Evolutionary conservation across 2,888 invertebrate genomes (phyloP), one percentile per base, ranked within the genome.

Genomic region (Cordilura impudica): DNA sequence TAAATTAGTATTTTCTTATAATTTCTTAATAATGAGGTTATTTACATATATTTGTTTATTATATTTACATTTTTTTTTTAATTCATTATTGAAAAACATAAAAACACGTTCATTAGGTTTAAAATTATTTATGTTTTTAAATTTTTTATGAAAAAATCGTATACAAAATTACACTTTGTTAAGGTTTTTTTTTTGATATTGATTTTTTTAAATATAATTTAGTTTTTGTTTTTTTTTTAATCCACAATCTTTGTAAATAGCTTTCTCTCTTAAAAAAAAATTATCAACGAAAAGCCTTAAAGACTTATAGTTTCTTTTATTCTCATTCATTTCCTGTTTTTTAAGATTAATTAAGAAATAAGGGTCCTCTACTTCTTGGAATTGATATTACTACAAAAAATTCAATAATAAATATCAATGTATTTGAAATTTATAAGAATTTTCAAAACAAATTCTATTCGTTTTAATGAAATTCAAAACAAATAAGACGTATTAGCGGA

Each of bases 401-500:
- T 75, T 78, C 81, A 78, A 58, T 31, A 49, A 70, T 39, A 77
- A 74, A 61, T n/a, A 39, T 39, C 35, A 39, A 21, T 49, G 19
- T 49, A 21, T 49, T 49, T 49, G 19, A 49, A 56, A 56, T 35
- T 18, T 31, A 65, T 31, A 39, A n/a, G 4, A 63, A 18, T 53
- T 66, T 72, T 77, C 49, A 26, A 65, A 49, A 45, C 43, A 60
- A 53, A 31, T 53, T 63, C 39, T 43, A 29, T 39, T 51, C 66
- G 23, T 58, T 61, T 69, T 61, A 23, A 47, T 39, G 39, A 71
- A 14, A 58, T 65, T 18, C 63, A 72, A 54, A 67, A 23, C 26
- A 65, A 67, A 16, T 54, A 60, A 82, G 86, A 85, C 83, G 86
- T 87, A 88, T 88, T 88, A 88, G 88, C 89, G 88, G 88, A 88